Evolutionary conservation across 2,888 invertebrate species (phyloP).

Genomic region (Ommatoiulus sabulosus): DNA sequence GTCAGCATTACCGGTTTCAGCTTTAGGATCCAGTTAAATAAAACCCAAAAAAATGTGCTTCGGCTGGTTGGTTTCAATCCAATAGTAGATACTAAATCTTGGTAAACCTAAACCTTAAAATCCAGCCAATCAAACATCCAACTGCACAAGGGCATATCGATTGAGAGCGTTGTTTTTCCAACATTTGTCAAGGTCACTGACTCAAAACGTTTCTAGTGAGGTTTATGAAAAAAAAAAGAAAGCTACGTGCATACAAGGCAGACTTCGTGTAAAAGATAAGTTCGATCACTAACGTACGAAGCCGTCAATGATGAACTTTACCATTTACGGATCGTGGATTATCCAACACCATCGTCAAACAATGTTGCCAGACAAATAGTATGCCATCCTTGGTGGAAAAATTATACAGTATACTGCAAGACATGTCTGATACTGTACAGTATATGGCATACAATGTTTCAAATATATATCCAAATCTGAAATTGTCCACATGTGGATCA

Average conservation of each 20-base stretch:
- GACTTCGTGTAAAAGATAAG: neutral
- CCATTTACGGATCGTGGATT: neutral
- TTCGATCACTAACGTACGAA: neutral
- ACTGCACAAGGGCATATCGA: neutral
- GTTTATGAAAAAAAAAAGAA: neutral
- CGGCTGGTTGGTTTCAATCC: too few relatives aligned
- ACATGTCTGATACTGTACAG: too few relatives aligned
- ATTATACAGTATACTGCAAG: too few relatives aligned
- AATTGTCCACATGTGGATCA: too few relatives aligned
- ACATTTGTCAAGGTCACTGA: slow-evolving; percentile 19
- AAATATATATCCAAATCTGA: too few relatives aligned
- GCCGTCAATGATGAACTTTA: neutral
- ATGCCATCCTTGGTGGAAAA: too few relatives aligned
- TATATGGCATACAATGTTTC: too few relatives aligned
- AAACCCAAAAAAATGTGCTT: too few relatives aligned
- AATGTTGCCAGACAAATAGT: neutral
- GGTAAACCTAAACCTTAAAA: neutral
- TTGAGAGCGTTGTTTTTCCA: neutral
- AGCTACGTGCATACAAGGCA: neutral
- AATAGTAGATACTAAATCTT: too few relatives aligned
- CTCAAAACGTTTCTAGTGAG: neutral
- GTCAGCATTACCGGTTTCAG: too few relatives aligned
- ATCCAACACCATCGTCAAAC: neutral
- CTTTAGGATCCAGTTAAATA: too few relatives aligned
- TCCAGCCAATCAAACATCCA: neutral